Conservation (phyloP, 2,113 vertebrate species). For the Malurus melanocephalus region DNA sequence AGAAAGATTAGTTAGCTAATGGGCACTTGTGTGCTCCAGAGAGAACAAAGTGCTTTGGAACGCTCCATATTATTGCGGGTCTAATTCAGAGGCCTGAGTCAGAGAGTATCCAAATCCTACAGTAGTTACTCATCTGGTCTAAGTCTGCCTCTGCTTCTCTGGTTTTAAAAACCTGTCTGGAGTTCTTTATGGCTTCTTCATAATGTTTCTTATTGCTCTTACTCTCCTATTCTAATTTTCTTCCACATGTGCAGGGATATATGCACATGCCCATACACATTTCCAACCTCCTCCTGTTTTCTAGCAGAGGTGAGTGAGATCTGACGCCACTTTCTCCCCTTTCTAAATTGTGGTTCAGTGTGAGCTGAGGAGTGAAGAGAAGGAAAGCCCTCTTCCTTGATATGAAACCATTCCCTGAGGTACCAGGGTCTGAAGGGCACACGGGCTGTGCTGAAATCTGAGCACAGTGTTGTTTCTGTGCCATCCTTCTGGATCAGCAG, state of each 20-base stretch:
- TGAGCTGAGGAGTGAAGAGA: background rate
- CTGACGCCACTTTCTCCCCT: background rate
- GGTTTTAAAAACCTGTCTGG: background rate
- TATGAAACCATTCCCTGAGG: background rate
- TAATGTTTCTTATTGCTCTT: background rate
- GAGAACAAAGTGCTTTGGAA: background rate
- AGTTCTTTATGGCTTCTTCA: background rate
- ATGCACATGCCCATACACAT: fast-evolving
- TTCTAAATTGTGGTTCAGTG: background rate
- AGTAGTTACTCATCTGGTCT: background rate
- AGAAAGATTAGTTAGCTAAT: background rate
- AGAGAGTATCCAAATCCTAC: background rate
- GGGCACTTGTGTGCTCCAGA: background rate
- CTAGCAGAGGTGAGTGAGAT: background rate
- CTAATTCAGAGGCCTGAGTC: background rate
- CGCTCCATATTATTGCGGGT: background rate
- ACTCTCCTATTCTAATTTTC: too few relatives aligned
- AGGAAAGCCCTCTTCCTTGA: background rate
- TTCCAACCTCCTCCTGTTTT: background rate
- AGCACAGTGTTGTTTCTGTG: background rate
- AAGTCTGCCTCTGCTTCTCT: background rate
- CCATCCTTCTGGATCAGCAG: background rate
- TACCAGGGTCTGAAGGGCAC: background rate
- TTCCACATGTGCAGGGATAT: fast-evolving
- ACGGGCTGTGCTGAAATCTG: background rate